Percentiles rank a stretch among this genome's conserved stretches.
Evolutionary conservation across 2,113 vertebrate species (phyloP).

Genomic region (Grantiella picta): DNA sequence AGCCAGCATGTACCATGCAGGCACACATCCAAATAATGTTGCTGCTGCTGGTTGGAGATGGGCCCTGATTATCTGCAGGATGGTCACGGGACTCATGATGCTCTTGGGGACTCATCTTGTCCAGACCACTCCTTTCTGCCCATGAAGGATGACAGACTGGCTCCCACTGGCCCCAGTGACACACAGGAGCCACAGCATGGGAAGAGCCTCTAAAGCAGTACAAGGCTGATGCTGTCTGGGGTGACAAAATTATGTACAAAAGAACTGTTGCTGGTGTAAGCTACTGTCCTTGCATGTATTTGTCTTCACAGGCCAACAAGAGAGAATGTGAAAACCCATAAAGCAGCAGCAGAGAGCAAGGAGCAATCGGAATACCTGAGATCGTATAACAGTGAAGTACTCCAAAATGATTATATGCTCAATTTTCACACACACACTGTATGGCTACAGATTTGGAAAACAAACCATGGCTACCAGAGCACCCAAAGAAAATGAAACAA

Average conservation of each 20-base stretch:
- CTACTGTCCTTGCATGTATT: not conserved
- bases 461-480: not conserved
- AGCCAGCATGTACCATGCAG: not conserved
- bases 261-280: not conserved
- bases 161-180: not conserved
- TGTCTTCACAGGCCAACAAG: not conserved
- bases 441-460: not conserved
- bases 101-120: not conserved
- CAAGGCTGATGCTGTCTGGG: not conserved
- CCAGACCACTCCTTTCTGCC: not conserved
- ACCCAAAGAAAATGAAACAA: not conserved
- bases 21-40: too few relatives aligned
- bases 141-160: not conserved
- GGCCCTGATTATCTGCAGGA: not conserved
- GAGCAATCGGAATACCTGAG: not conserved
- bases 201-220: not conserved
- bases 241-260: not conserved
- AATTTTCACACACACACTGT: not conserved
- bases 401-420: not conserved
- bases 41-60: not conserved
- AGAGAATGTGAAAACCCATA: not conserved
- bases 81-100: not conserved
- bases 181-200: rapidly evolving
- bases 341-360: not conserved
- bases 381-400: not conserved